Percentiles rank a stretch among this genome's conserved stretches.
Conservation (phyloP, 1,140 invertebrate genomes). For the Aleiodes sp. region DNA sequence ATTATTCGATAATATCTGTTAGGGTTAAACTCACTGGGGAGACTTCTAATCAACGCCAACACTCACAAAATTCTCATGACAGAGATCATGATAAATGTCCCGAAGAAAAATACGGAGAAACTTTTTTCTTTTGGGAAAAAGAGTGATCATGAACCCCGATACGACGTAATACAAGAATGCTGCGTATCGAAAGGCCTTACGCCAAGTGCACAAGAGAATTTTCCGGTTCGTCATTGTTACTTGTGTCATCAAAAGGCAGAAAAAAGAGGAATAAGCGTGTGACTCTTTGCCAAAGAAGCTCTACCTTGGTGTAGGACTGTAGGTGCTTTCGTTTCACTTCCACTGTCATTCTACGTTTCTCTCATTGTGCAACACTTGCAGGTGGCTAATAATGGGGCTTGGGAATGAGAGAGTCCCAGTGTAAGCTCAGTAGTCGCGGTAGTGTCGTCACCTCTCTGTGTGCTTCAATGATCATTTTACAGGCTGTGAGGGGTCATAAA, state of each 20-base stretch:
- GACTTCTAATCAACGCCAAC: not conserved
- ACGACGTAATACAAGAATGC: conserved; percentile 25
- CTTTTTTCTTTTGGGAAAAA: no score
- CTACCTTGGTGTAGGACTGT: conserved; percentile 12
- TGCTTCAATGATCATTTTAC: conserved; percentile 54
- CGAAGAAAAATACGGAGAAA: no score
- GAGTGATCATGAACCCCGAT: conserved; percentile 31
- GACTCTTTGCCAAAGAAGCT: conserved; percentile 17
- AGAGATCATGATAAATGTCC: no score
- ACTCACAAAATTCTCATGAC: no score
- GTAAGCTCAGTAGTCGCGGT: conserved; percentile 50
- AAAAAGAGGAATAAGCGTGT: not conserved
- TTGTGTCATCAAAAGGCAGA: not conserved
- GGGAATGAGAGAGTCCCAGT: conserved; percentile 27
- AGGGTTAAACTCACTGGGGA: not conserved
- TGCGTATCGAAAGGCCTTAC: conserved; percentile 28
- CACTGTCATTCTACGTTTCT: not conserved
- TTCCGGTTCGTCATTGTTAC: conserved; percentile 13
- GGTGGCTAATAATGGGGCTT: conserved; percentile 2
- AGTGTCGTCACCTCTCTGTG: conserved; percentile 53
- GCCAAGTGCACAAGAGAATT: not conserved
- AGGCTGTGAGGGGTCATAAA: conserved; percentile 42
- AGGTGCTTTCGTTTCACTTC: conserved; percentile 20
- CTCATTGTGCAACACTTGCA: conserved; percentile 39
- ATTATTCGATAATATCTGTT: not conserved